phyloP scores from a whole-genome alignment of 1,140 invertebrate species.

The Drosophila tsacasi region DNA sequence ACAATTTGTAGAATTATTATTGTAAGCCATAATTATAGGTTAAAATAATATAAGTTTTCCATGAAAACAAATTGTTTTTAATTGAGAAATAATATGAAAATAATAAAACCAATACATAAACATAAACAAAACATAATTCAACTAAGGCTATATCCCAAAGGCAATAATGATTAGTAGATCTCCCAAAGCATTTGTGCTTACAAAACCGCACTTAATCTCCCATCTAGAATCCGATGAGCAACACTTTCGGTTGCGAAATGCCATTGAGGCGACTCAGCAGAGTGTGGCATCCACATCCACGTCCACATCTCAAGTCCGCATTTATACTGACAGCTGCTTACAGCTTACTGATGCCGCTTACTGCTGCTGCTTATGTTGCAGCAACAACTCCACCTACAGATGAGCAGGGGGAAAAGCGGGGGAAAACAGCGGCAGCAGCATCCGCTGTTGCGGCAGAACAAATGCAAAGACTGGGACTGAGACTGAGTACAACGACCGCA shows the following conservation, averaged over 20 bases:
- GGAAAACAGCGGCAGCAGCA: slow-evolving; percentile 26
- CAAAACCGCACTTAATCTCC: slow-evolving; percentile 30
- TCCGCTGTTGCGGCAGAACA: slow-evolving; percentile 59
- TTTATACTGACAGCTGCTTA: slow-evolving; percentile 48
- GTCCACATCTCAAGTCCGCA: slow-evolving; percentile 18
- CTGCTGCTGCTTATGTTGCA: slow-evolving; percentile 21
- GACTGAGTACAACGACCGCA: slow-evolving; percentile 75
- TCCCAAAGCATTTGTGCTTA: slow-evolving; percentile 8
- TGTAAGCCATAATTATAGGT: not conserved
- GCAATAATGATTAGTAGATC: not conserved
- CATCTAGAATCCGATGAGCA: slow-evolving; percentile 50
- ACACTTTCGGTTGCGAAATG: slow-evolving; percentile 51
- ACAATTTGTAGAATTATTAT: not conserved
- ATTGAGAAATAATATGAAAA: not conserved
- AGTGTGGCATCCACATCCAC: slow-evolving; percentile 39
- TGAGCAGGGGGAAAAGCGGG: not conserved
- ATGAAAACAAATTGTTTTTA: not conserved
- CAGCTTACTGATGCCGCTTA: slow-evolving; percentile 44
- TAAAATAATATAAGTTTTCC: not conserved
- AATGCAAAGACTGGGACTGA: slow-evolving; percentile 39
- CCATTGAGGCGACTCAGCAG: slow-evolving; percentile 40
- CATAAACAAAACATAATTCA: not conserved
- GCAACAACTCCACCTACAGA: slow-evolving; percentile 46
- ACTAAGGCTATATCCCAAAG: too few relatives aligned
- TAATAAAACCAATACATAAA: not conserved